Evolutionary conservation across 2,113 vertebrate species (phyloP).

Genomic region (Bostrychus sinensis): DNA sequence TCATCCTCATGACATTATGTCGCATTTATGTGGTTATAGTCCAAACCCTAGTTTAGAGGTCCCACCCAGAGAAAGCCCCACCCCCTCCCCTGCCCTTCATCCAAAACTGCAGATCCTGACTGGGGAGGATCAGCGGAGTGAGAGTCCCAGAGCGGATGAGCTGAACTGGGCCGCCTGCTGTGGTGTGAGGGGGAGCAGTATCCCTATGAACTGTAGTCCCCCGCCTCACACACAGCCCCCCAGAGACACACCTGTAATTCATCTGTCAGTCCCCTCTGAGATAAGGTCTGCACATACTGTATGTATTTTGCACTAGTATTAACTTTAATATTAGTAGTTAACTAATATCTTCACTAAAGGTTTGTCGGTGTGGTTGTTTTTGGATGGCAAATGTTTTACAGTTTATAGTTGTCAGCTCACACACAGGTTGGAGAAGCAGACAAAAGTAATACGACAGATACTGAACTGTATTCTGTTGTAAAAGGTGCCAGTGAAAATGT

Average conservation of each 20-base stretch:
- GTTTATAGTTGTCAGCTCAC: no score
- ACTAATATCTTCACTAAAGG: neutral
- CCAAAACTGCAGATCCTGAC: conserved; percentile 41
- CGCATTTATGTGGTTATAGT: conserved; percentile 37
- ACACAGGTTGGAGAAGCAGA: no score
- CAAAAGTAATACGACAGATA: no score
- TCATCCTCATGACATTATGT: conserved; percentile 3
- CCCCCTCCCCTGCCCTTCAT: conserved; percentile 15
- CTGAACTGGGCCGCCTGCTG: conserved; percentile 20
- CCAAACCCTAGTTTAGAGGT: conserved; percentile 47
- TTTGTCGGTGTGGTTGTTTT: no score
- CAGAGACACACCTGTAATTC: conserved; percentile 17
- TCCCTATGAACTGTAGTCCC: conserved; percentile 40
- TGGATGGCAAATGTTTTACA: no score
- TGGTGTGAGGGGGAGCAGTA: conserved; percentile 59
- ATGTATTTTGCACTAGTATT: conserved; percentile 4
- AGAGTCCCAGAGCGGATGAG: conserved; percentile 32
- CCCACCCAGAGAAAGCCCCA: conserved; percentile 22
- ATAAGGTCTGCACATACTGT: conserved; percentile 58
- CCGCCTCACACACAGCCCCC: conserved; percentile 27
- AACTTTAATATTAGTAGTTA: neutral
- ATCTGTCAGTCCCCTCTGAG: conserved; percentile 47
- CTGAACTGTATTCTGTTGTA: no score
- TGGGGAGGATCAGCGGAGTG: conserved; percentile 24
- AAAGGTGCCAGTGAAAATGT: no score